Evolutionary conservation across 2,888 invertebrate species (phyloP).

Genomic region (Amblyteles armatorius): DNA sequence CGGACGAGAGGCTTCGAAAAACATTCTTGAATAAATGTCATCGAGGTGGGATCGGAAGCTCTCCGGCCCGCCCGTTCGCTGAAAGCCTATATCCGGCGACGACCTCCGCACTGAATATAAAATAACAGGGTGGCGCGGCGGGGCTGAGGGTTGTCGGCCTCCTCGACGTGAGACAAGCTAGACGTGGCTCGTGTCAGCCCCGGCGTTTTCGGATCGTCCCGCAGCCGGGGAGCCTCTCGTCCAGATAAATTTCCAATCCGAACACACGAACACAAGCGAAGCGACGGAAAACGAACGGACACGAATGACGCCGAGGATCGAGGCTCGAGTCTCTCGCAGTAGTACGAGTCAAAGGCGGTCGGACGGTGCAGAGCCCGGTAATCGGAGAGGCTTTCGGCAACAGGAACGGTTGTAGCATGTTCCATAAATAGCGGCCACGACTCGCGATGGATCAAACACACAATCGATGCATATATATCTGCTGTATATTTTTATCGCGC

Average conservation of each 20-base stretch:
- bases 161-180: slow-evolving; percentile 51
- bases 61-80: slow-evolving; percentile 24
- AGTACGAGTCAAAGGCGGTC: slow-evolving; percentile 20
- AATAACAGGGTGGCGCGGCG: slow-evolving; percentile 50
- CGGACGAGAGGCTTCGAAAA: slow-evolving; percentile 58
- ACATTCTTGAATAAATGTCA: slow-evolving; percentile 67
- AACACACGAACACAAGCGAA: slow-evolving; percentile 6
- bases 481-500: background rate
- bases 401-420: background rate
- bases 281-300: slow-evolving; percentile 2
- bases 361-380: slow-evolving; percentile 28
- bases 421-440: background rate
- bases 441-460: background rate
- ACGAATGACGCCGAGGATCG: background rate
- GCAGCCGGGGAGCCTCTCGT: slow-evolving; percentile 8
- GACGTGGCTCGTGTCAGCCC: slow-evolving; percentile 47
- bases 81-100: slow-evolving; percentile 68
- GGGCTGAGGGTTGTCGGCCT: slow-evolving; percentile 16
- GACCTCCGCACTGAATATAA: slow-evolving; percentile 67
- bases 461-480: no score
- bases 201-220: slow-evolving; percentile 38
- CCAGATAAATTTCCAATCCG: slow-evolving; percentile 57
- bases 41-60: slow-evolving; percentile 54
- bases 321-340: background rate
- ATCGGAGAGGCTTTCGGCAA: background rate